phyloP scores from a whole-genome alignment of 2,797 vertebrate species.

The Gymnoscopelus microlampas region DNA sequence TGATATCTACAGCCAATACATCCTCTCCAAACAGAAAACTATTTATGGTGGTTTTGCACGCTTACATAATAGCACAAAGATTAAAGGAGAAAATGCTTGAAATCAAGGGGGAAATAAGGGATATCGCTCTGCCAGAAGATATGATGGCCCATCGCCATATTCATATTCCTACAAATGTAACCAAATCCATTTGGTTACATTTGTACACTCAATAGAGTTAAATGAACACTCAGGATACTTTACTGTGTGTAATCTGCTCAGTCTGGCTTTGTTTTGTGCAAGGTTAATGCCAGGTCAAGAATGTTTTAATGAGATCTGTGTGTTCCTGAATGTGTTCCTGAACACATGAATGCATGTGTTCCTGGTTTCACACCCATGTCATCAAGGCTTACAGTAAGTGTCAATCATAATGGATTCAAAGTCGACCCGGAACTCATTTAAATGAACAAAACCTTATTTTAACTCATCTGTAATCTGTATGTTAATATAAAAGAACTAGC shows the following conservation, averaged over 20 bases:
- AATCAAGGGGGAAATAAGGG: slow-evolving; percentile 25
- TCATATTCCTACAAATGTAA: too few relatives aligned
- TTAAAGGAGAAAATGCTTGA: slow-evolving; percentile 28
- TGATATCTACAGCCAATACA: slow-evolving; percentile 7
- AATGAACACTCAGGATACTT: too few relatives aligned
- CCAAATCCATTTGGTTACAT: too few relatives aligned
- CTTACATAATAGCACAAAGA: slow-evolving; percentile 31
- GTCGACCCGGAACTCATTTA: too few relatives aligned
- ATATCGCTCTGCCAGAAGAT: slow-evolving; percentile 41
- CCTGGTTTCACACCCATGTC: slow-evolving; percentile 60
- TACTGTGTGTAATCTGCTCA: slow-evolving; percentile 13
- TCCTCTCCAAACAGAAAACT: slow-evolving; percentile 16
- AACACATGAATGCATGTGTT: slow-evolving; percentile 61
- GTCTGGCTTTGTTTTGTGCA: slow-evolving; percentile 59
- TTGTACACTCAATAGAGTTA: too few relatives aligned
- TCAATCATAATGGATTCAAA: slow-evolving; percentile 19
- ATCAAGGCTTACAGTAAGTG: slow-evolving; percentile 30
- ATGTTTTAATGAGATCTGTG: slow-evolving; percentile 66
- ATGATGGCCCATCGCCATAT: slow-evolving; percentile 12
- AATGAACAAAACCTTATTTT: too few relatives aligned
- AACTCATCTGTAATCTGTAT: too few relatives aligned
- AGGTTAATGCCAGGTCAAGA: slow-evolving; percentile 57
- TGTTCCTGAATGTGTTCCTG: slow-evolving; percentile 59
- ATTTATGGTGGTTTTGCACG: slow-evolving; percentile 22
- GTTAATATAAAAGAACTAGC: not conserved